These are phyloP conservation scores for Synanceia verrucosa DNA, from an alignment of 2,797 vertebrate species.

Conservation along the genomic window DNA sequence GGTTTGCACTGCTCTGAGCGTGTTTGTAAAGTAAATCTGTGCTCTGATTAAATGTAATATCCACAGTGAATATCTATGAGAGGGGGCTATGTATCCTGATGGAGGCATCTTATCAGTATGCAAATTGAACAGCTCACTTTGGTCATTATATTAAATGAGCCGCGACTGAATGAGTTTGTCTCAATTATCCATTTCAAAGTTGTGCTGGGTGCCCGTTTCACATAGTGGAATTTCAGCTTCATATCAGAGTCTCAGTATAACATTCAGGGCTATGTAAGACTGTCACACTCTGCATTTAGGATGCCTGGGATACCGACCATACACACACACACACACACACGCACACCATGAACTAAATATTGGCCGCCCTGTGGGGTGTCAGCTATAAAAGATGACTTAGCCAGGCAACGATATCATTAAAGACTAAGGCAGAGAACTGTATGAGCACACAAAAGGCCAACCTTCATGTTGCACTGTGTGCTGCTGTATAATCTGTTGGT, in stretches of 20 bases:
- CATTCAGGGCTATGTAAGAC: constrained; percentile 51
- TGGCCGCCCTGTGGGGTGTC: constrained; percentile 65
- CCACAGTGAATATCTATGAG: constrained; percentile 63
- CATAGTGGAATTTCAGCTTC: constrained; percentile 58
- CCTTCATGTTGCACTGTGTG: constrained; percentile 66
- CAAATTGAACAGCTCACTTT: constrained; percentile 78
- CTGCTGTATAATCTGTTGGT: constrained; percentile 67
- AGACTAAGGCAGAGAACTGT: constrained; percentile 69
- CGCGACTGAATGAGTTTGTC: constrained; percentile 78
- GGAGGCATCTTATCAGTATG: constrained; percentile 76
- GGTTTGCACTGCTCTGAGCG: constrained; percentile 74
- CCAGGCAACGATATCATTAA: constrained; percentile 71
- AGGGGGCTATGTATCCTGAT: constrained; percentile 59
- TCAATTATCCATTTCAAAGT: constrained; percentile 75
- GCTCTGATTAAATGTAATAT: constrained; percentile 82
- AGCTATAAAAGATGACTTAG: constrained; percentile 70
- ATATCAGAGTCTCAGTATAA: constrained; percentile 38
- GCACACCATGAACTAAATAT: constrained; percentile 38
- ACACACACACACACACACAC: constrained; percentile 14
- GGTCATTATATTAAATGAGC: constrained; percentile 81
- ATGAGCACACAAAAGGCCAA: constrained; percentile 73
- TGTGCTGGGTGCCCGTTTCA: constrained; percentile 49
- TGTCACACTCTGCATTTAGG: constrained; percentile 42
- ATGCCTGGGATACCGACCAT: constrained; percentile 36
- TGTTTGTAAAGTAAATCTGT: constrained; percentile 83